These are phyloP conservation scores for Sitobion miscanthi DNA, from an alignment of 1,140 invertebrate species.

Conservation along the genomic window DNA sequence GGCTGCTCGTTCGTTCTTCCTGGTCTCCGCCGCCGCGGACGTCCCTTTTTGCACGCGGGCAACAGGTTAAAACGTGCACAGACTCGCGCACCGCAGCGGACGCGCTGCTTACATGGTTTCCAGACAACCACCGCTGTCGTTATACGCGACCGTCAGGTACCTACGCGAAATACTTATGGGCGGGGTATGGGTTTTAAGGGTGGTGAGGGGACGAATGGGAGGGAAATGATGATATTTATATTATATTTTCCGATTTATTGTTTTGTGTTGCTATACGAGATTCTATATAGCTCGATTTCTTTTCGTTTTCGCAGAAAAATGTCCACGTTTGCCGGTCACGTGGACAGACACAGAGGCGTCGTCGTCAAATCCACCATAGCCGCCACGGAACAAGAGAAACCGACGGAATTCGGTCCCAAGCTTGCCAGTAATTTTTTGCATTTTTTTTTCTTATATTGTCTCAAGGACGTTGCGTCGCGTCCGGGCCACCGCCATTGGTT, in stretches of 20 bases:
- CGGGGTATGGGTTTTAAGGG: background rate
- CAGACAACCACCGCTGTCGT: background rate
- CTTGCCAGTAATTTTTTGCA: conserved; percentile 45
- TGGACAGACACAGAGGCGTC: conserved; percentile 74
- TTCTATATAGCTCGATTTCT: background rate
- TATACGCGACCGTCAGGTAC: conserved; percentile 29
- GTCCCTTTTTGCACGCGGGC: conserved; percentile 50
- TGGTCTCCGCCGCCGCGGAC: background rate
- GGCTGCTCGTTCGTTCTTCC: background rate
- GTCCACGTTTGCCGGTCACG: conserved; percentile 66
- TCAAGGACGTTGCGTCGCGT: conserved; percentile 41
- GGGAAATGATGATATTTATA: background rate
- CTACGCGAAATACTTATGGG: background rate
- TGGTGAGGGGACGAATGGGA: background rate
- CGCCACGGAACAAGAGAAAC: conserved; percentile 62
- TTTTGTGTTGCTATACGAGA: background rate
- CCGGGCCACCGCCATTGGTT: conserved; percentile 32
- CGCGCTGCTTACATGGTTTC: conserved; percentile 26
- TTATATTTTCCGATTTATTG: background rate
- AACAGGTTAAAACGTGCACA: conserved; percentile 56
- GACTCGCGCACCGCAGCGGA: conserved; percentile 17
- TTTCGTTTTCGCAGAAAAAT: conserved; percentile 5
- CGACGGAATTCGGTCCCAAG: conserved; percentile 37
- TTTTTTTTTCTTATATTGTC: background rate
- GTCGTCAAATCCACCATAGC: conserved; percentile 69